These are phyloP conservation scores for Hyppa rectilinea DNA, from an alignment of 2,888 invertebrate species.

Conservation along the genomic window DNA sequence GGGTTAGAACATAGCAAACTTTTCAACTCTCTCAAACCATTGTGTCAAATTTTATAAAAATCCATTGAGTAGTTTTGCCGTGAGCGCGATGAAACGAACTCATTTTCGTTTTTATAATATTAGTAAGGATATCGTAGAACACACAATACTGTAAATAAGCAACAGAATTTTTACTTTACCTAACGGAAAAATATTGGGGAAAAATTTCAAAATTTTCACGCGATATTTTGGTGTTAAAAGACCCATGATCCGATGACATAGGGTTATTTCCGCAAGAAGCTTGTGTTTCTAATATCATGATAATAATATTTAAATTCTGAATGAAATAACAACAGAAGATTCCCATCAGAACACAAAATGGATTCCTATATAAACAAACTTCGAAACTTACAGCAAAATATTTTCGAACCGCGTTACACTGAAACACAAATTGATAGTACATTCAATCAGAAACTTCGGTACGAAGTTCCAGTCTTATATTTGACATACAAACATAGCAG, in stretches of 20 bases:
- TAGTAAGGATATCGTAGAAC: no score
- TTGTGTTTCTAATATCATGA: background rate
- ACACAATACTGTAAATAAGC: no score
- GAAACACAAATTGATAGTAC: constrained; percentile 31
- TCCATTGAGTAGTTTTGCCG: no score
- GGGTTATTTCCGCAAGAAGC: background rate
- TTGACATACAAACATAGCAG: constrained; percentile 45
- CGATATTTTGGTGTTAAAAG: background rate
- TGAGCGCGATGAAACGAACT: no score
- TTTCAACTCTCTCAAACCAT: no score
- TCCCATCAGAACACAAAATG: background rate
- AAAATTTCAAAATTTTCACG: background rate
- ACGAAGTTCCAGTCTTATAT: constrained; percentile 30
- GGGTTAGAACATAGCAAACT: no score
- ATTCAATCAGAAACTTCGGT: constrained; percentile 43
- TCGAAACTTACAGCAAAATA: constrained; percentile 10
- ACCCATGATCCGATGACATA: no score
- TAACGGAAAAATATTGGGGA: no score
- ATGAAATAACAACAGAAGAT: background rate
- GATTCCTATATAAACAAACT: background rate
- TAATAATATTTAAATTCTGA: background rate
- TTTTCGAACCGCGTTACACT: constrained; percentile 13
- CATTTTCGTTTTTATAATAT: no score
- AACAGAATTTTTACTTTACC: no score
- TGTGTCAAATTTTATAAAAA: no score